These are phyloP conservation scores for Coryphaenoides rupestris DNA, from an alignment of 2,113 vertebrate species.

Conservation along the genomic window DNA sequence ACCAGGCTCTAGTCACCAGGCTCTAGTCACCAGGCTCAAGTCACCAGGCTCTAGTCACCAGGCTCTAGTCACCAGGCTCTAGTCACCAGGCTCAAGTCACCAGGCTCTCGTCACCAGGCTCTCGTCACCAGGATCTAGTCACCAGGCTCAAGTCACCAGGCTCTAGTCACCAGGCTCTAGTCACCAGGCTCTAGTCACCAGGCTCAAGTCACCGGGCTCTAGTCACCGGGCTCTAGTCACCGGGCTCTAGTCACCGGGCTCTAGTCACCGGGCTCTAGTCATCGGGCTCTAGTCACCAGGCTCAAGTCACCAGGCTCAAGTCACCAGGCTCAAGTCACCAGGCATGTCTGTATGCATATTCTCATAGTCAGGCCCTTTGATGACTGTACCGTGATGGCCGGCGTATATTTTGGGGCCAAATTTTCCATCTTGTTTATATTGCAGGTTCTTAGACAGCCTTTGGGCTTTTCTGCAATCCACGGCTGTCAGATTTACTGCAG, in stretches of 20 bases:
- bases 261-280: constrained; percentile 46
- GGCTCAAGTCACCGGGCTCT: constrained; percentile 39
- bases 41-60: constrained; percentile 40
- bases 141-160: constrained; percentile 36
- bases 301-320: constrained; percentile 43
- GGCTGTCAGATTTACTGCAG: constrained; percentile 70
- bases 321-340: constrained; percentile 36
- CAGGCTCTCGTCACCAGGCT: constrained; percentile 62
- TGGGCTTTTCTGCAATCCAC: constrained; percentile 61
- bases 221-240: constrained; percentile 37
- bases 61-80: constrained; percentile 39
- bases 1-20: constrained; percentile 36
- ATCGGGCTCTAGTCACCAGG: too few relatives aligned
- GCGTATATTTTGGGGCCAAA: constrained; percentile 68
- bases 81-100: constrained; percentile 36
- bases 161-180: constrained; percentile 26
- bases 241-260: constrained; percentile 17
- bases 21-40: constrained; percentile 26
- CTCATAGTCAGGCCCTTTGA: constrained; percentile 65
- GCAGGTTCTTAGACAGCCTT: constrained; percentile 67
- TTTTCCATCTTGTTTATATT: constrained; percentile 72
- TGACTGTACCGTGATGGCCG: constrained; percentile 69
- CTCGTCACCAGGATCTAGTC: too few relatives aligned
- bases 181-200: constrained; percentile 40
- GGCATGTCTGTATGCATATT: constrained; percentile 53